These are phyloP conservation scores for Crotalus viridis DNA, from an alignment of 2,113 vertebrate species.

Conservation along the genomic window DNA sequence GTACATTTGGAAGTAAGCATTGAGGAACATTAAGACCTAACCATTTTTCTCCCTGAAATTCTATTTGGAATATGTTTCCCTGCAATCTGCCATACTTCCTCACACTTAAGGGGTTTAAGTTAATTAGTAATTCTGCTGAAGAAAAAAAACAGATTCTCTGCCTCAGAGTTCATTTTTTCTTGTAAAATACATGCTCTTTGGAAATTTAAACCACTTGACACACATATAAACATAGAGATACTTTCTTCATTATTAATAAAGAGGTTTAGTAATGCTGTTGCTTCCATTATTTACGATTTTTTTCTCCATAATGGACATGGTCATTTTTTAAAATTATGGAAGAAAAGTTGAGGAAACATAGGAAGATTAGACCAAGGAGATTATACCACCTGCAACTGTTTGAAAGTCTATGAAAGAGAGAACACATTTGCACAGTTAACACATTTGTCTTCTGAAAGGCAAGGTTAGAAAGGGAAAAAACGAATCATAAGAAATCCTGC, in stretches of 20 bases:
- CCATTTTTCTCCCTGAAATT: neutral
- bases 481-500: neutral
- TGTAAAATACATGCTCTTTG: neutral
- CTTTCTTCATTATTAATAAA: neutral
- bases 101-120: neutral
- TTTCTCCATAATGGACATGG: neutral
- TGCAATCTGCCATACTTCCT: neutral
- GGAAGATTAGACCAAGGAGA: neutral
- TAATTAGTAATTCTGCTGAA: slow-evolving; percentile 4
- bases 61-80: neutral
- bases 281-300: neutral
- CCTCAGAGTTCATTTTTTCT: neutral
- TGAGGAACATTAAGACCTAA: neutral
- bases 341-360: neutral
- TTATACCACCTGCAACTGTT: neutral
- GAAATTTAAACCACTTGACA: neutral
- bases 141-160: slow-evolving; percentile 2
- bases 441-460: neutral
- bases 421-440: neutral
- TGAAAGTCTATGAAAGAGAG: neutral
- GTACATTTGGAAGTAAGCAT: neutral
- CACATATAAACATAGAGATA: neutral
- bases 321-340: neutral
- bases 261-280: neutral
- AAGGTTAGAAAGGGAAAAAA: neutral